Percentiles rank a stretch among this genome's conserved stretches.
phyloP scores from a whole-genome alignment of 2,113 vertebrate genomes.

The Trematomus loennbergii region DNA sequence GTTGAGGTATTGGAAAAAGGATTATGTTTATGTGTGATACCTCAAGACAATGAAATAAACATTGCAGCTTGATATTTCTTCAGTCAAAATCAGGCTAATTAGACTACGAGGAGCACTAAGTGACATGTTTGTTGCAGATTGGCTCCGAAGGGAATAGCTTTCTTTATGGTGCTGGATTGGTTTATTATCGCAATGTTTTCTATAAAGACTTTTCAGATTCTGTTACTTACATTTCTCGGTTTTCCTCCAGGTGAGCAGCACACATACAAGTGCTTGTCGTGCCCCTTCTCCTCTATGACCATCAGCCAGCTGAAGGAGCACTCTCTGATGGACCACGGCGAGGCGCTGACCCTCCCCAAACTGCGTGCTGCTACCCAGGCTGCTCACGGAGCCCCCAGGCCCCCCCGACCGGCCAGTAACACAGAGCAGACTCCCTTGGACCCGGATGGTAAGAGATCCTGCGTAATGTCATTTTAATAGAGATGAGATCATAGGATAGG shows the following conservation, averaged over 20 bases:
- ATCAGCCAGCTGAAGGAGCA: constrained; percentile 98
- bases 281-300: constrained; percentile 95
- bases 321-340: constrained; percentile 94
- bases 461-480: background rate
- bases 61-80: background rate
- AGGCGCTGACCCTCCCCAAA: constrained; percentile 92
- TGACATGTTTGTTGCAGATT: constrained; percentile 22
- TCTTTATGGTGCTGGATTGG: constrained; percentile 9
- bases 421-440: constrained; percentile 55
- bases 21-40: background rate
- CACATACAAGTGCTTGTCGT: constrained; percentile 96
- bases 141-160: constrained; percentile 13
- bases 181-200: constrained; percentile 13
- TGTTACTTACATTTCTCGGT: background rate
- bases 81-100: constrained; percentile 2
- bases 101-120: constrained; percentile 2
- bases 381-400: constrained; percentile 87
- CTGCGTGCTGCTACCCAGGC: constrained; percentile 90
- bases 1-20: background rate
- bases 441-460: constrained; percentile 69
- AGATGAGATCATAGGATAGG: background rate
- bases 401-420: constrained; percentile 43
- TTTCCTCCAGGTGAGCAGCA: constrained; percentile 91
- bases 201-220: background rate
- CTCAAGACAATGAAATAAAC: constrained; percentile 7